Percentiles rank a stretch among this genome's conserved stretches.
These are phyloP conservation scores for Drosophila takahashii DNA, from an alignment of 1,140 invertebrate genomes.

Conservation along the genomic window DNA sequence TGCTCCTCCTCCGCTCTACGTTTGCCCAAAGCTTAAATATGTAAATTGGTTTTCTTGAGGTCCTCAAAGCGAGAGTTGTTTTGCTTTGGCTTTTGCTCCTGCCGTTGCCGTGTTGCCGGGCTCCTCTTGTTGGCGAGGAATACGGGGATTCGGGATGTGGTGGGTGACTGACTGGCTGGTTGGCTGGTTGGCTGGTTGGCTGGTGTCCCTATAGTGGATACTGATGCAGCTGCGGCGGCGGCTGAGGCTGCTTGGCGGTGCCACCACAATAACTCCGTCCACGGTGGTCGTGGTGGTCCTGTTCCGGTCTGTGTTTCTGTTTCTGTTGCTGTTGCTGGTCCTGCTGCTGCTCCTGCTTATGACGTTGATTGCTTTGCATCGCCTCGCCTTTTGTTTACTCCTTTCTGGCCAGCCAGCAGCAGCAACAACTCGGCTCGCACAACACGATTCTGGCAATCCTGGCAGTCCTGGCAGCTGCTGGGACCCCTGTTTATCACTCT, in stretches of 20 bases:
- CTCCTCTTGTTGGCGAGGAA: constrained; percentile 23
- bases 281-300: constrained; percentile 38
- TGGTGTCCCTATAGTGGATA: constrained; percentile 12
- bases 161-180: neutral
- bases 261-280: constrained; percentile 61
- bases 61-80: constrained; percentile 52
- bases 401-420: constrained; percentile 17
- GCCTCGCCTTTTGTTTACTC: constrained; percentile 64
- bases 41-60: constrained; percentile 74
- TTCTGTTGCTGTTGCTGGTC: constrained; percentile 28
- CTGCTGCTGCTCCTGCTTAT: constrained; percentile 59
- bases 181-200: neutral
- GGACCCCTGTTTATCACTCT: constrained; percentile 34
- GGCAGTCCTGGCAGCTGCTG: constrained; percentile 20
- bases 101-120: constrained; percentile 8
- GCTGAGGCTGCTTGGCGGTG: constrained; percentile 28
- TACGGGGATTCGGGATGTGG: neutral
- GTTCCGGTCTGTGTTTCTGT: constrained; percentile 20
- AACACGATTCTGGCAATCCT: constrained; percentile 2
- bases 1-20: constrained; percentile 9
- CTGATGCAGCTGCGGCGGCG: constrained; percentile 9
- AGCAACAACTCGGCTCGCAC: constrained; percentile 15
- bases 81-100: constrained; percentile 41
- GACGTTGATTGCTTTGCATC: constrained; percentile 80
- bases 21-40: constrained; percentile 72